Percentiles rank a stretch among this genome's conserved stretches.
phyloP scores from a whole-genome alignment of 2,113 vertebrate genomes.

The Tonatia bakeri region DNA sequence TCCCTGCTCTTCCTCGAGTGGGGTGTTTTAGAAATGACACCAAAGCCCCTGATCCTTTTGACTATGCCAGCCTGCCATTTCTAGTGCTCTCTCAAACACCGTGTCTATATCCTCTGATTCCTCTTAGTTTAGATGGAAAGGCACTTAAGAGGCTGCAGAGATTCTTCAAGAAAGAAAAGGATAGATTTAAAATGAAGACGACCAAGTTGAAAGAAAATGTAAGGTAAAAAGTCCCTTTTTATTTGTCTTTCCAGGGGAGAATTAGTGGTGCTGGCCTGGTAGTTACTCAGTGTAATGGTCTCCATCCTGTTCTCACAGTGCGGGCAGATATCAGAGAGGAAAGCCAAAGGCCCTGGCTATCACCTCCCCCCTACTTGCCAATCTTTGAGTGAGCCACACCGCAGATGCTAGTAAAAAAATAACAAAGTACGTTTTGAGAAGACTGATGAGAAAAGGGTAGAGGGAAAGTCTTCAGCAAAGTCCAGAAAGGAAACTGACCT shows the following conservation, averaged over 20 bases:
- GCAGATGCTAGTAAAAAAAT: not conserved
- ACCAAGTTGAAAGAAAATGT: constrained; percentile 71
- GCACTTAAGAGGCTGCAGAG: constrained; percentile 72
- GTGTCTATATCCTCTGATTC: not conserved
- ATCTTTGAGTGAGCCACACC: not conserved
- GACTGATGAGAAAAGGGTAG: not conserved
- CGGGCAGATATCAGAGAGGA: not conserved
- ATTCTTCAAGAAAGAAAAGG: constrained; percentile 79
- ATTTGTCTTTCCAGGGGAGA: not conserved
- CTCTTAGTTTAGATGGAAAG: constrained; percentile 71
- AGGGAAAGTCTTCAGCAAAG: not conserved
- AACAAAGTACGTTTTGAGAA: not conserved
- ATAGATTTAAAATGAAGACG: constrained; percentile 75
- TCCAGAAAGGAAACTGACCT: not conserved
- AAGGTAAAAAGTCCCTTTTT: constrained; percentile 68
- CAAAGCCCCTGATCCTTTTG: not conserved
- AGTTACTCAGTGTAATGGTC: not conserved
- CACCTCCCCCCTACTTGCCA: not conserved
- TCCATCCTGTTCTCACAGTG: not conserved
- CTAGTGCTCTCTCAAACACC: not conserved
- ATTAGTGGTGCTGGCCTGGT: not conserved
- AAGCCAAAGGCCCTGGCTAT: not conserved
- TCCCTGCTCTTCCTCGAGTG: not conserved
- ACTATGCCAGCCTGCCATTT: not conserved
- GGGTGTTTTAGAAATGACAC: not conserved